phyloP scores from a whole-genome alignment of 2,888 invertebrate genomes.

The Osmoderma eremita region DNA sequence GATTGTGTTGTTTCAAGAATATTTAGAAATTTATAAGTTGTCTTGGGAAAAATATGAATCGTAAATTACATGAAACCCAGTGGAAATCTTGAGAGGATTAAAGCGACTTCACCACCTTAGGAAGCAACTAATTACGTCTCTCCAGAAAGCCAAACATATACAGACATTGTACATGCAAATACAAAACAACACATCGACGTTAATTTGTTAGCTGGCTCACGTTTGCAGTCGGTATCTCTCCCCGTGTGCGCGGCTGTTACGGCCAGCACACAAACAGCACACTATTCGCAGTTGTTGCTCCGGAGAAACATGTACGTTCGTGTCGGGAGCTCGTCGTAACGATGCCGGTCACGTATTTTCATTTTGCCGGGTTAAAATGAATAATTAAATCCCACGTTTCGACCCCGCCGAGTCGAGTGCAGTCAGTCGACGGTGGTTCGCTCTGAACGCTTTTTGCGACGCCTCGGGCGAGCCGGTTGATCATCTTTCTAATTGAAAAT shows the following conservation, averaged over 20 bases:
- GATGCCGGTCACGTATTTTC: slow-evolving; percentile 49
- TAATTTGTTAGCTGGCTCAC: slow-evolving; percentile 16
- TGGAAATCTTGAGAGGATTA: too few relatives aligned
- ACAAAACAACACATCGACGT: neutral
- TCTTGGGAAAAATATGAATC: too few relatives aligned
- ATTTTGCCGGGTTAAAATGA: slow-evolving; percentile 50
- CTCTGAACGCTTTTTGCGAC: too few relatives aligned
- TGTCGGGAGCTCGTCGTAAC: neutral
- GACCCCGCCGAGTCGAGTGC: slow-evolving; percentile 1
- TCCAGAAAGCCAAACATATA: neutral
- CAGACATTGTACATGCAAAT: neutral
- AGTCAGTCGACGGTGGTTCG: neutral
- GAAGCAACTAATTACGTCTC: too few relatives aligned
- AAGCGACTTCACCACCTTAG: too few relatives aligned
- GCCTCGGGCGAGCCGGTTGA: slow-evolving; percentile 3
- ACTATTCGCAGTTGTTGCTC: neutral
- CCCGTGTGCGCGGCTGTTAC: neutral
- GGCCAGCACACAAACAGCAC: neutral
- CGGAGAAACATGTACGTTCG: slow-evolving; percentile 13
- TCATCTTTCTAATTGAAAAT: slow-evolving; percentile 34
- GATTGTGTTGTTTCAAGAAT: too few relatives aligned
- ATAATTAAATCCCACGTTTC: slow-evolving; percentile 50
- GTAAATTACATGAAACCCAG: too few relatives aligned
- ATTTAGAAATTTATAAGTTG: too few relatives aligned
- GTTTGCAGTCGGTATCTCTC: neutral